A percentile compares a stretch with the other conserved stretches of the same genome.
phyloP scores from a whole-genome alignment of 2,797 vertebrate genomes.

The Tokudaia tokunoshimensis region DNA sequence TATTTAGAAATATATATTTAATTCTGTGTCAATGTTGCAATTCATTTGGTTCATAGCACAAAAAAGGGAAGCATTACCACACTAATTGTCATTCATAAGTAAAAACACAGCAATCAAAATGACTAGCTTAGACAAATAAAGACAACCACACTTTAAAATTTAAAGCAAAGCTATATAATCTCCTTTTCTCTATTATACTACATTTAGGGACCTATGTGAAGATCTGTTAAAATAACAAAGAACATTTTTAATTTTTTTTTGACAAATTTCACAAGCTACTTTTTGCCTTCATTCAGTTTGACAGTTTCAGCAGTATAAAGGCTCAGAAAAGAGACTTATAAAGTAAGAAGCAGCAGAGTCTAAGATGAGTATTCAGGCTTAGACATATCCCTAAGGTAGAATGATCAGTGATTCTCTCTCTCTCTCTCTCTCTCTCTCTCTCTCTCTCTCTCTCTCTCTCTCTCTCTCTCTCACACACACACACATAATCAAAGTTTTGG shows the following conservation, averaged over 20 bases:
- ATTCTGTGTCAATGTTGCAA: not conserved
- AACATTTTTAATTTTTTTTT: not conserved
- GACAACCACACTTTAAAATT: not conserved
- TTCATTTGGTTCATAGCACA: not conserved
- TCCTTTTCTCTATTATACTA: not conserved
- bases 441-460: not conserved
- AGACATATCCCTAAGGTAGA: not conserved
- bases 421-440: not conserved
- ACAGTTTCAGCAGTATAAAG: not conserved
- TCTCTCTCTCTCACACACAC: not conserved
- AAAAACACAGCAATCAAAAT: not conserved
- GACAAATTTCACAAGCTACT: not conserved
- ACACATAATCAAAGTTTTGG: too few species aligned
- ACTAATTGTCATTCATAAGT: conserved; percentile 13
- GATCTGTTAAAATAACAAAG: not conserved
- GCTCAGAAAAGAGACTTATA: not conserved
- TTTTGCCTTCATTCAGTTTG: not conserved
- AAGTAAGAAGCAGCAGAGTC: not conserved
- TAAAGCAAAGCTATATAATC: not conserved
- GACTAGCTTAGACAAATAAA: not conserved
- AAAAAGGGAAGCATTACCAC: not conserved
- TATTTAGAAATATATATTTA: not conserved
- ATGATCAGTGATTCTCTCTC: not conserved
- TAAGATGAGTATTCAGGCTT: not conserved
- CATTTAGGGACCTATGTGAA: not conserved